phyloP scores from a whole-genome alignment of 2,113 vertebrate genomes.

The Halichoerus grypus region DNA sequence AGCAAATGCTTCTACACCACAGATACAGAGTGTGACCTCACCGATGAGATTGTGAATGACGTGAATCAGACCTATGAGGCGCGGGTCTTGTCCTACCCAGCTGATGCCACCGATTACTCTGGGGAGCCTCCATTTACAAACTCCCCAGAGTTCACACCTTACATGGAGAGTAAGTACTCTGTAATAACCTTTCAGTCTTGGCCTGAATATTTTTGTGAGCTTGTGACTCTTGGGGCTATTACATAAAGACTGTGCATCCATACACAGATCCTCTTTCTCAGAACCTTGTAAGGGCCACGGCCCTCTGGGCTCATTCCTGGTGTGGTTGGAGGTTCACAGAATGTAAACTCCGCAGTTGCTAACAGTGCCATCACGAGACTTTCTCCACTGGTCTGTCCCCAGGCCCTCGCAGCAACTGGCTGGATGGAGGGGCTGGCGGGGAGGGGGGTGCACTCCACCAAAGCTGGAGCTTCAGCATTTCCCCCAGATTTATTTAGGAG shows the following conservation, averaged over 20 bases:
- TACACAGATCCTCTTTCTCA: neutral
- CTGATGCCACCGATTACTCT: neutral
- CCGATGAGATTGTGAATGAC: constrained; percentile 82
- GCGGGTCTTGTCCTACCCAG: constrained; percentile 86
- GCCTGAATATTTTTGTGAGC: neutral
- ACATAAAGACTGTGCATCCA: neutral
- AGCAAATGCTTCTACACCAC: constrained; percentile 87
- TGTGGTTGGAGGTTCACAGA: neutral
- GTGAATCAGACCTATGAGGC: constrained; percentile 87
- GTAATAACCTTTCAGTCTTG: neutral
- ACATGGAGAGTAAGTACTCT: constrained; percentile 92
- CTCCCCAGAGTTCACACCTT: constrained; percentile 91
- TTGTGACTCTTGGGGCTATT: neutral
- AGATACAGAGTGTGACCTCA: constrained; percentile 92
- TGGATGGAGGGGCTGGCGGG: too few species aligned
- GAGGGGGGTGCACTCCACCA: neutral
- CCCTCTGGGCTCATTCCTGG: neutral
- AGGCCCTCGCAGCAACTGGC: neutral
- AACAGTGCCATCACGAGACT: neutral
- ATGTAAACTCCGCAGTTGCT: neutral
- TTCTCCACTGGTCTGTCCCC: neutral
- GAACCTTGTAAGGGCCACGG: neutral
- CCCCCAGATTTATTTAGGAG: neutral
- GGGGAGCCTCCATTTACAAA: constrained; percentile 84
- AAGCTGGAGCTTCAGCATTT: neutral